Evolutionary conservation across 2,888 invertebrate species (phyloP), one percentile per base, ranked within the genome.

Genomic region (Ornithoptera priamus): DNA sequence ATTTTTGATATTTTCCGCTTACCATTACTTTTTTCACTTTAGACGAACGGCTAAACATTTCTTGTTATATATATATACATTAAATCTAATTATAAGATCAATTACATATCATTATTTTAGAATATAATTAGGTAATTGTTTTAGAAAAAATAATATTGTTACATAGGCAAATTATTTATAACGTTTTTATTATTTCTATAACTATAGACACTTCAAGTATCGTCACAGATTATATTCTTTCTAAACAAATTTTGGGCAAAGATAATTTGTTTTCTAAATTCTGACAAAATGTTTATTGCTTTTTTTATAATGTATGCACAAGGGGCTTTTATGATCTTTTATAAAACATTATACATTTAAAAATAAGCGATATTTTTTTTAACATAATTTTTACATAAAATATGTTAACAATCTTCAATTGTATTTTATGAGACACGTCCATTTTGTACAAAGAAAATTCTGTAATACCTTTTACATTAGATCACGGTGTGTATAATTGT

Each of bases 1-100:
- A 65, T 65, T 69, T 66, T 66, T 62, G 58, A 66, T 70, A 61
- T 70, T 70, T 64, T 67, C 63, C 20, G 60, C 65, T 61, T 61
- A 22, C 24, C n/a, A 7, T 67, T 70, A 65, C 36, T 46, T 63
- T 57, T 65, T 30, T 17, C 36, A 56, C 22, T 59, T 64, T n/a
- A 36, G 36, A 46, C n/a, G 10, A 62, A 20, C 42, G 42, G 46
- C 56, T 22, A 56, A 59, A n/a, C 61, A 24, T 22, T 53, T 62
- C 58, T 60, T 61, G 57, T 62, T 61, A 65, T 66, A 53, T 58
- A 65, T 63, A 67, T 67, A 65, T 63, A 30, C 3, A 67, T 67
- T 61, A 22, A 57, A 68, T 65, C 15, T 62, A 70, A 65, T 39
- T 61, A n/a, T 66, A 63, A 70, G 58, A 63, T 66, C 66, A 42